Conservation (phyloP, 2,113 vertebrate genomes). For the Rhegmatorhina hoffmannsi region DNA sequence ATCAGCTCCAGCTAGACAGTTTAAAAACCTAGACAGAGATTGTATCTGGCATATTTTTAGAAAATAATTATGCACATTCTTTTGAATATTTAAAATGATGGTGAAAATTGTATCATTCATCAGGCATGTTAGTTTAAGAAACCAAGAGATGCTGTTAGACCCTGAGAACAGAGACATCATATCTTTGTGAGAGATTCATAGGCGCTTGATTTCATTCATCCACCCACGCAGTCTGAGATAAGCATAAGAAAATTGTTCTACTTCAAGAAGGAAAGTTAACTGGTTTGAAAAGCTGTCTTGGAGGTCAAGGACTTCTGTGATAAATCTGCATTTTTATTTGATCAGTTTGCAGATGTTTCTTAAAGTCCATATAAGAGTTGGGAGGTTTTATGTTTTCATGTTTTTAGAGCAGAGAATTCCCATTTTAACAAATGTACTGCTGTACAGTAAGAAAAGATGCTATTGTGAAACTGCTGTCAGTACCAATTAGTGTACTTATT, state of each 20-base stretch:
- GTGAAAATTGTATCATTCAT: constrained; percentile 29
- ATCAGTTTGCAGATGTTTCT: constrained; percentile 3
- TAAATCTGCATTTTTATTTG: constrained; percentile 17
- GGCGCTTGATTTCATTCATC: constrained; percentile 41
- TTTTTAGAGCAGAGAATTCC: background rate
- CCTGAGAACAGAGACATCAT: background rate
- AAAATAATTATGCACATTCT: constrained; percentile 41
- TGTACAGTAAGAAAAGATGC: background rate
- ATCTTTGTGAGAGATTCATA: constrained; percentile 25
- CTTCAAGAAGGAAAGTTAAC: constrained; percentile 17
- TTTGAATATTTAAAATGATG: constrained; percentile 20
- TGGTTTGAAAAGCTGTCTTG: constrained; percentile 25
- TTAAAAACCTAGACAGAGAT: constrained; percentile 22
- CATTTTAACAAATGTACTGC: constrained; percentile 1
- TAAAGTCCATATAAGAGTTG: background rate
- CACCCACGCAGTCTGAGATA: constrained; percentile 14
- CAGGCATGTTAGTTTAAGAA: constrained; percentile 20
- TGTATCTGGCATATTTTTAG: constrained; percentile 1
- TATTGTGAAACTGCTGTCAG: background rate
- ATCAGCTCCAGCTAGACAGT: background rate
- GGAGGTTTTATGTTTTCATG: background rate
- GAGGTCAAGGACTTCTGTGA: constrained; percentile 12
- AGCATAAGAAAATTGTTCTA: constrained; percentile 4
- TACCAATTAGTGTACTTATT: background rate
- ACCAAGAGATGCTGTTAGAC: background rate